Conservation (phyloP, 2,797 vertebrate species). For the Sardinella longiceps region DNA sequence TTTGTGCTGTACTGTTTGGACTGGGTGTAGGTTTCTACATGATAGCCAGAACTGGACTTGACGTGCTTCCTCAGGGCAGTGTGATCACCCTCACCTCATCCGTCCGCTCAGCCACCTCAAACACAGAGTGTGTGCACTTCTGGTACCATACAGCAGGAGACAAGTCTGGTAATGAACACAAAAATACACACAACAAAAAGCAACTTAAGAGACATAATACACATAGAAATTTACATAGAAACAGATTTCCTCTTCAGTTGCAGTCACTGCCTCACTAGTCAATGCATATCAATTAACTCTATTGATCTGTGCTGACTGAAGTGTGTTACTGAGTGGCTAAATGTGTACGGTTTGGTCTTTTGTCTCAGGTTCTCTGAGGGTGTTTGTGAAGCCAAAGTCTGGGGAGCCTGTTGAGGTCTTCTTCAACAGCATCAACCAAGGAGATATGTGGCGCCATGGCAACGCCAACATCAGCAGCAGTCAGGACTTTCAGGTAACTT, state of each 20-base stretch:
- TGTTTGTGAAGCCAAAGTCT: slow-evolving; percentile 71
- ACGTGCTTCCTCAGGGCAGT: slow-evolving; percentile 61
- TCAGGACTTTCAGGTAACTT: slow-evolving; percentile 81
- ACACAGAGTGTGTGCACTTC: slow-evolving; percentile 80
- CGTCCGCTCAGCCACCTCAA: slow-evolving; percentile 52
- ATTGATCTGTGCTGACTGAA: too few relatives aligned
- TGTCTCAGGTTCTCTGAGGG: slow-evolving; percentile 70
- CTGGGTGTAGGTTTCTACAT: slow-evolving; percentile 76
- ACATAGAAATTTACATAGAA: too few relatives aligned
- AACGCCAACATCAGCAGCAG: slow-evolving; percentile 65
- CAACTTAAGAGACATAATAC: too few relatives aligned
- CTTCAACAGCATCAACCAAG: slow-evolving; percentile 62
- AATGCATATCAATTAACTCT: too few relatives aligned
- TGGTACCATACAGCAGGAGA: slow-evolving; percentile 82
- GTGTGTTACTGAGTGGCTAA: too few relatives aligned
- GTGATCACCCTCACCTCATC: slow-evolving; percentile 72
- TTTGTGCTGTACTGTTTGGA: background rate
- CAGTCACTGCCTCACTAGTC: too few relatives aligned
- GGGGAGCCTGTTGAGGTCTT: slow-evolving; percentile 65
- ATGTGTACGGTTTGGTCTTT: slow-evolving; percentile 24
- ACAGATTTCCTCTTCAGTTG: too few relatives aligned
- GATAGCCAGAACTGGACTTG: slow-evolving; percentile 71
- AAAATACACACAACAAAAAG: background rate
- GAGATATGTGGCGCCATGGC: slow-evolving; percentile 76
- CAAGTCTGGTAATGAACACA: slow-evolving; percentile 64